Evolutionary conservation across 1,140 invertebrate species (phyloP), one percentile per base, ranked within the genome.

Genomic region (Cyphomyrmex costatus): DNA sequence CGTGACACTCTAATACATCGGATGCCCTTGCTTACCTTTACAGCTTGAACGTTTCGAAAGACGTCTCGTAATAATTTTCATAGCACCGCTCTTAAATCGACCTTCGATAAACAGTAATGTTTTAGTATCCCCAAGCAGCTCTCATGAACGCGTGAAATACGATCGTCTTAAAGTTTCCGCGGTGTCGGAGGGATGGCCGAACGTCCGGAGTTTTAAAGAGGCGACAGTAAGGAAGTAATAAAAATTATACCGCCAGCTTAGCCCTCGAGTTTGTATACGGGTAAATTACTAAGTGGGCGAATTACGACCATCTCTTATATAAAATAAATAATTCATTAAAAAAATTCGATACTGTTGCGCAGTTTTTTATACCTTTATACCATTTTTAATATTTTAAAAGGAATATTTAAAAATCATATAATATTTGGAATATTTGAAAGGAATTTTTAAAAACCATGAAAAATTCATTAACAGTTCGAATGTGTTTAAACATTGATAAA

Each of bases 31-130:
- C 24, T 82, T 51, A 60, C 66, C 8, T 60, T 82, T 73, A 73
- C 19, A 36, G 19, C 2, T 58, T 42, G n/a, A 73, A 58, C 14
- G 16, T 33, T 66, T 56, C 33, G 7, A 73, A 30, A 71, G 30
- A 66, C 8, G 30, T 7, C 46, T 16, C 7, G 53, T 66, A 60
- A 82, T 71, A 82, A 61, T 74, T 73, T 58, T 27, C 36, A 74
- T 83, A 4, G 24, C 12, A 19, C 24, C 19, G 5, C n/a, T 83
- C 36, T 60, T 74, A 74, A 74, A 68, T 46, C 68, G 36, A 82
- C 66, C 79, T 74, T 83, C 79, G 68, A 83, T 74, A 83, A 83
- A 73, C 36, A 65, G 19, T 83, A 73, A 83, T 61, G 53, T 73
- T 83, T 83, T 83, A 83, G 68, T 83, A 46, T 60, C 42, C 42